Conservation (phyloP, 2,888 invertebrate species). For the Habroteleia sp. region DNA sequence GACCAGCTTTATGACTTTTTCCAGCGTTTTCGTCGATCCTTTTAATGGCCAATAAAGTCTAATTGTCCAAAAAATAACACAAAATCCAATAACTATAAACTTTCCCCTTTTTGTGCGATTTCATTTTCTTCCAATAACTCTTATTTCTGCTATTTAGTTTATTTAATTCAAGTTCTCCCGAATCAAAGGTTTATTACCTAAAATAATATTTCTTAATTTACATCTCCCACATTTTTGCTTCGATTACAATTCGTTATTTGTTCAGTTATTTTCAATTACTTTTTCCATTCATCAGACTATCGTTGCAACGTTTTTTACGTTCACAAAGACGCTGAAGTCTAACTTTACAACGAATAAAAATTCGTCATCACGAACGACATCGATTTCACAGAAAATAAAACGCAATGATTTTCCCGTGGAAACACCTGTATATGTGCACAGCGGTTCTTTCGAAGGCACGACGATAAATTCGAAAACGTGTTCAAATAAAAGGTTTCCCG, state of each 20-base stretch:
- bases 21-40: not conserved
- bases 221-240: too few relatives aligned
- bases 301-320: too few relatives aligned
- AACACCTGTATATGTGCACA: conserved; percentile 11
- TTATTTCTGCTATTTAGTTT: too few relatives aligned
- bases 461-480: conserved; percentile 52
- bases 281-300: not conserved
- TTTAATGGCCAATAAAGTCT: conserved; percentile 27
- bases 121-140: too few relatives aligned
- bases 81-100: not conserved
- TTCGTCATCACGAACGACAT: conserved; percentile 25
- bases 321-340: too few relatives aligned
- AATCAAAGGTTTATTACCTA: conserved; percentile 1
- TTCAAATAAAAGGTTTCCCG: conserved; percentile 49
- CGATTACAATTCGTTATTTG: too few relatives aligned
- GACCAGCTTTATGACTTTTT: conserved; percentile 6
- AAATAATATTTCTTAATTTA: too few relatives aligned
- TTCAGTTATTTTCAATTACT: not conserved
- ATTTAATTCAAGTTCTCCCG: too few relatives aligned
- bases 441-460: not conserved
- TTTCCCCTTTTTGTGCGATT: conserved; percentile 22
- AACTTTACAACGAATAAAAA: conserved; percentile 4
- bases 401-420: conserved; percentile 15
- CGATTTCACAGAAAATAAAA: conserved; percentile 3
- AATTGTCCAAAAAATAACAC: conserved; percentile 9